Percentiles rank a stretch among this genome's conserved stretches.
These are phyloP conservation scores for Yponomeuta cagnagella DNA, from an alignment of 2,888 invertebrate species.

Conservation along the genomic window DNA sequence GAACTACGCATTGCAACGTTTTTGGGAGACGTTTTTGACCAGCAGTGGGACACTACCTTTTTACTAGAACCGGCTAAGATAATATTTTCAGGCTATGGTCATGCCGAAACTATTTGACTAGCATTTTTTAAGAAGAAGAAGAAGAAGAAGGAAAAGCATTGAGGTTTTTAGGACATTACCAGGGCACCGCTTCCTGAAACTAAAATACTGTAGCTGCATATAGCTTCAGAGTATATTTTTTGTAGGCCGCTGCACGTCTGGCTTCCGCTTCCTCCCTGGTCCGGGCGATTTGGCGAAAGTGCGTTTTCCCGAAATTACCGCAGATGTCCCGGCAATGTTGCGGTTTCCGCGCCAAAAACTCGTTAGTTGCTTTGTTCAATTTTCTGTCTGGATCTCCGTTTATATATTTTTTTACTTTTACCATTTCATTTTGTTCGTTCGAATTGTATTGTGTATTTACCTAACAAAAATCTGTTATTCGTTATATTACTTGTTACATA, in stretches of 20 bases:
- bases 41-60: no score
- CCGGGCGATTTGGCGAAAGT: conserved; percentile 36
- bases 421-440: background rate
- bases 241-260: conserved; percentile 61
- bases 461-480: background rate
- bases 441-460: background rate
- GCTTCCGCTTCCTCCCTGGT: conserved; percentile 64
- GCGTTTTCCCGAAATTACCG: conserved; percentile 66
- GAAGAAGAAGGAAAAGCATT: no score
- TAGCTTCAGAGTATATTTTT: conserved; percentile 27
- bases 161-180: no score
- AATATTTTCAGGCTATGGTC: no score
- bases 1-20: no score
- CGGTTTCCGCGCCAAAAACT: conserved; percentile 41
- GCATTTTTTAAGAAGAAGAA: no score
- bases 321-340: conserved; percentile 37
- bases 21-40: no score
- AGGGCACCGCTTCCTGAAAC: conserved; percentile 40
- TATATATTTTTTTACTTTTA: background rate
- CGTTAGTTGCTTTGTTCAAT: conserved; percentile 15
- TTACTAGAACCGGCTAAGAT: no score
- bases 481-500: background rate
- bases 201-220: conserved; percentile 58
- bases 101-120: no score
- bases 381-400: conserved; percentile 11